Evolutionary conservation across 2,113 vertebrate species (phyloP), one percentile per base, ranked within the genome.

Genomic region (Kryptolebias marmoratus): DNA sequence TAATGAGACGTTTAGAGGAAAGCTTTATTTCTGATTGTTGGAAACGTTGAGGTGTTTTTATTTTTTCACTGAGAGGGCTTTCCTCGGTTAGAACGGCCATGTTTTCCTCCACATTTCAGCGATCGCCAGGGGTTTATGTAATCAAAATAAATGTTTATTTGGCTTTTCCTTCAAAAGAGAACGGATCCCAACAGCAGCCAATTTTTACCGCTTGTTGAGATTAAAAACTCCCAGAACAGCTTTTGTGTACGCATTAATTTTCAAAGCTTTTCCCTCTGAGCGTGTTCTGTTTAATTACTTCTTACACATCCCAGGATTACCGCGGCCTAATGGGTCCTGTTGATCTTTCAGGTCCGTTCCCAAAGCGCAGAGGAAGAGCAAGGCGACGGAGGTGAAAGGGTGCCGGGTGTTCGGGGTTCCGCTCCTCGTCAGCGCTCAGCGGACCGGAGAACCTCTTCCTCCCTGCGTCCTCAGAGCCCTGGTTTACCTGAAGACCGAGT

Each of bases 351-450:
- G 96, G 96, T 95, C 93, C 9, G 89, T 96, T 69, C 95, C 95
- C 0, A 96, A 95, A 80, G 85, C 92, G 5, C 92, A 79, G 31
- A 93, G 91, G 81, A 96, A 95, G 82, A 75, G 87, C 9, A 95
- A 94, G 83, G 77, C 53, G 12, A 81, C 77, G 1, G 95, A 95
- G 72, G 88, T 93, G 72, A 95, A 94, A 78, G 94, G 93, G 67
- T 93, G 91, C 39, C 93, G 89, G 55, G 94, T 97, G 64, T 97
- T 97, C 83, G 95, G 95, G 11, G 94, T 95, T 64, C 94, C 96
- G 68, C 73, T 96, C 65, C 90, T 95, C 2, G 86, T 94, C 85
- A 94, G 91, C 1, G 89, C 93, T 6, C 95, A 94, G 84, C 88
- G 92, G 83, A 95, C 94, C 0, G 94, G 93, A 53, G 91, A 93